A percentile compares a stretch with the other conserved stretches of the same genome.
Evolutionary conservation across 2,113 vertebrate species (phyloP).

Genomic region (Acinonyx jubatus): DNA sequence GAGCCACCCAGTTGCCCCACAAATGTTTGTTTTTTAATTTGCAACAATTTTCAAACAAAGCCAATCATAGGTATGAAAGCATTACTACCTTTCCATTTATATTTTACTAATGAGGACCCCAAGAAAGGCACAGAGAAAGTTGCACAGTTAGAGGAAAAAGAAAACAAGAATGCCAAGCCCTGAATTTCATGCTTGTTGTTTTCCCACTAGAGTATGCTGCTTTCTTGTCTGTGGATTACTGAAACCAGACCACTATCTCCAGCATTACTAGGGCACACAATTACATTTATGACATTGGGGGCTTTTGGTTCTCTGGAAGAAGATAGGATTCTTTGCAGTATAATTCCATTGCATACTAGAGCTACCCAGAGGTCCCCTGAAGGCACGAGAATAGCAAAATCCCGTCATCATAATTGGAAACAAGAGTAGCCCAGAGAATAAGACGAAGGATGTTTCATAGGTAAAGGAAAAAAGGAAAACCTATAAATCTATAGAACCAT

Average conservation of each 20-base stretch:
- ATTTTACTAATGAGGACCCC: neutral
- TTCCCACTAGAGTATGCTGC: accelerated
- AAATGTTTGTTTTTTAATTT: neutral
- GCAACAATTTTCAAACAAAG: neutral
- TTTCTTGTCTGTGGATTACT: neutral
- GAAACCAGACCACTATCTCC: neutral
- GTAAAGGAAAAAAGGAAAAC: neutral
- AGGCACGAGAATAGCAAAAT: neutral
- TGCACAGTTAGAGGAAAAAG: neutral
- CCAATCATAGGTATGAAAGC: neutral
- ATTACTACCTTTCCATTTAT: neutral
- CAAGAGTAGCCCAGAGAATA: neutral
- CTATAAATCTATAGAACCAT: neutral
- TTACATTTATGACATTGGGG: neutral
- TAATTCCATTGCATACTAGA: neutral
- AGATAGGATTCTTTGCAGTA: neutral
- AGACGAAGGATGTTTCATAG: neutral
- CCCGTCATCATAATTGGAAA: neutral
- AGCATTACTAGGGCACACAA: too few species aligned
- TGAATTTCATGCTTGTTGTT: neutral
- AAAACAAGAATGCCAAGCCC: neutral
- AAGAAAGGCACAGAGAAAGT: neutral
- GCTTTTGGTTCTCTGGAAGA: neutral
- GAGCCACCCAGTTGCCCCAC: too few species aligned
- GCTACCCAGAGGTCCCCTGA: neutral